Conservation (phyloP, 2,888 invertebrate species). For the Cosmorhoe ocellata region DNA sequence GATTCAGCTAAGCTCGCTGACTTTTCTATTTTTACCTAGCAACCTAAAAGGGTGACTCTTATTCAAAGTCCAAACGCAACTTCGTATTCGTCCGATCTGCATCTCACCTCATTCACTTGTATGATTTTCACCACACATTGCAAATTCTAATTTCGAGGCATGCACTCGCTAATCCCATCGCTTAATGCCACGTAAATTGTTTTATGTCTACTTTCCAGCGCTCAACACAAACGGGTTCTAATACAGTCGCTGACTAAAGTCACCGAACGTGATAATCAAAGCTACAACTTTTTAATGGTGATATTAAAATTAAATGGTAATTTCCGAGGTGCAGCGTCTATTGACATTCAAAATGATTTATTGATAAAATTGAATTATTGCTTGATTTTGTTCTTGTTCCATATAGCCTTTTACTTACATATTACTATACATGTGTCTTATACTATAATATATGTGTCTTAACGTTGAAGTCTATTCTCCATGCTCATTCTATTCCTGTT, state of each 20-base stretch:
- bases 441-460: not conserved
- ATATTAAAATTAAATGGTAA: conserved; percentile 17
- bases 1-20: too few species aligned
- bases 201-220: conserved; percentile 20
- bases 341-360: conserved; percentile 16
- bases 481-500: too few species aligned
- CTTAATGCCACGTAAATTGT: conserved; percentile 7
- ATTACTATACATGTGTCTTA: too few species aligned
- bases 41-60: too few species aligned
- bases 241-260: conserved; percentile 7
- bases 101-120: not conserved
- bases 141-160: not conserved
- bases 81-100: too few species aligned
- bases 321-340: conserved; percentile 12
- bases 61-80: too few species aligned
- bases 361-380: conserved; percentile 8
- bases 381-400: not conserved
- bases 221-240: conserved; percentile 16
- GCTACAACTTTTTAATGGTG: conserved; percentile 8
- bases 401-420: too few species aligned
- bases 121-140: conserved; percentile 7
- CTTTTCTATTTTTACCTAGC: too few species aligned
- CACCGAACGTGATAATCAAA: conserved; percentile 13
- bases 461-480: too few species aligned
- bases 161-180: not conserved